Percentiles rank a stretch among this genome's conserved stretches.
Evolutionary conservation across 2,113 vertebrate species (phyloP).

Genomic region (Emydura subglobosa): DNA sequence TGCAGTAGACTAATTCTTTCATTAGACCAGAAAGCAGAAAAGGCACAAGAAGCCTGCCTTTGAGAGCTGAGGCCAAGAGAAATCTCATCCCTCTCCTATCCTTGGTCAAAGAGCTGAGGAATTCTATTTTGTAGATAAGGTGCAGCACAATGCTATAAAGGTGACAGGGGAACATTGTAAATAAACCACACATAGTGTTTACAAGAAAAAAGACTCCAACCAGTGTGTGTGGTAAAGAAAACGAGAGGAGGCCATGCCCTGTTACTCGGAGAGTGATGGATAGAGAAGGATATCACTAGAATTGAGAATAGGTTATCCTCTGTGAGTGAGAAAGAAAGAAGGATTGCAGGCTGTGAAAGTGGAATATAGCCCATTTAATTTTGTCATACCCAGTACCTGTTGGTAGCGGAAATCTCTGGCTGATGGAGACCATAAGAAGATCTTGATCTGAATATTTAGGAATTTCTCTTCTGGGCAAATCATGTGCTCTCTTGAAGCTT

Average conservation of each 20-base stretch:
- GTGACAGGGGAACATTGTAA: too few species aligned
- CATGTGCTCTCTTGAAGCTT: neutral
- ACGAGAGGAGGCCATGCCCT: too few species aligned
- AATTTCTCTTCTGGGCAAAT: neutral
- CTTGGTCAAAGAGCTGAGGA: neutral
- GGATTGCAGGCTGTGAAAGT: neutral
- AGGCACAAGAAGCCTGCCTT: neutral
- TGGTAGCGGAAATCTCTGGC: neutral
- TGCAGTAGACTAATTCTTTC: neutral
- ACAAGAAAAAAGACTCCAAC: neutral
- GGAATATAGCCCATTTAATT: neutral
- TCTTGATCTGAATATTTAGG: neutral
- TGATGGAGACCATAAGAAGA: neutral
- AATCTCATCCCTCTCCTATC: neutral
- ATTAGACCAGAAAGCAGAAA: neutral
- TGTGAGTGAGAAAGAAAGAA: neutral
- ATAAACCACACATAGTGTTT: neutral
- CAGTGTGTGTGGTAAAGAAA: neutral
- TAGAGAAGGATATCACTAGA: neutral
- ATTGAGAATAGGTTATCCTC: neutral
- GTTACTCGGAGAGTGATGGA: neutral
- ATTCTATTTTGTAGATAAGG: neutral
- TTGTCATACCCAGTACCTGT: neutral
- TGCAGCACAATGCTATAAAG: too few species aligned
- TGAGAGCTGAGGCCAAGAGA: neutral